Evolutionary conservation across 2,797 vertebrate species (phyloP).

Genomic region (Pogonophryne albipinna): DNA sequence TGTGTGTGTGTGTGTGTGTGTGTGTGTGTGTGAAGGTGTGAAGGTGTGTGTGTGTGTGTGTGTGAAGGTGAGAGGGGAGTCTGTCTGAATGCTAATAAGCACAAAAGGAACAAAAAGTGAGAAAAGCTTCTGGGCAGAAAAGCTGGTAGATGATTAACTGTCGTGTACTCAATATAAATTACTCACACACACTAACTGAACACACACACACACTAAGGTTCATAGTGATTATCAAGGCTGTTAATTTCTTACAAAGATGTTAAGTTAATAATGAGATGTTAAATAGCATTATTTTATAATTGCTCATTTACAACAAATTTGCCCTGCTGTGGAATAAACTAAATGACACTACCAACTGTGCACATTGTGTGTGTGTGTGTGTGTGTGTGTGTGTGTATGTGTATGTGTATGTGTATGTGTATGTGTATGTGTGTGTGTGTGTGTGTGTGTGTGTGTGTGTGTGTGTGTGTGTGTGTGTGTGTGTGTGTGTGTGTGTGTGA

Average conservation of each 20-base stretch:
- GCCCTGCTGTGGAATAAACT: conserved; percentile 41
- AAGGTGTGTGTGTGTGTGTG: conserved; percentile 22
- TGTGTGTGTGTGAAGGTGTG: too few relatives aligned
- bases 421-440: background rate
- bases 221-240: conserved; percentile 18
- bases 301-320: conserved; percentile 39
- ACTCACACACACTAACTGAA: background rate
- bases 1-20: too few relatives aligned
- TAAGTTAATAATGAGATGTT: conserved; percentile 57
- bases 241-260: conserved; percentile 35
- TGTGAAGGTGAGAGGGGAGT: conserved; percentile 38
- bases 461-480: conserved; percentile 2
- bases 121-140: conserved; percentile 14
- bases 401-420: background rate
- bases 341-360: conserved; percentile 21
- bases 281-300: conserved; percentile 43
- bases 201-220: conserved; percentile 12
- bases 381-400: background rate
- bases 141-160: conserved; percentile 24
- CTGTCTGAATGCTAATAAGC: conserved; percentile 42
- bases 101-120: background rate
- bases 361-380: background rate
- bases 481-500: background rate
- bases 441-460: background rate
- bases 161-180: conserved; percentile 10